phyloP scores from a whole-genome alignment of 2,888 invertebrate genomes.

The Rotaria socialis region DNA sequence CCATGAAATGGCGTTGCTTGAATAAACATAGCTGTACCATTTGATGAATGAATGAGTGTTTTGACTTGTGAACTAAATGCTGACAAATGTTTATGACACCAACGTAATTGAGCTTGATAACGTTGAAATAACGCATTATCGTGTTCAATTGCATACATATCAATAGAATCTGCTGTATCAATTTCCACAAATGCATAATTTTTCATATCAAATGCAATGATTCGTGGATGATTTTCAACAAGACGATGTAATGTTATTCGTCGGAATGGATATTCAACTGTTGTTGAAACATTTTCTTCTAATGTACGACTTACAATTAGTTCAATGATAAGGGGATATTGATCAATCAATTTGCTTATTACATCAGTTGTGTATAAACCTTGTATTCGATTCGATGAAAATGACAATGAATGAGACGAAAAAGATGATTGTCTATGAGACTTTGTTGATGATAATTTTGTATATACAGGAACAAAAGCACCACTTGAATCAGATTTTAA shows the following conservation, averaged over 20 bases:
- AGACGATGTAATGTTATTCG: neutral
- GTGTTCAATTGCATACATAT: neutral
- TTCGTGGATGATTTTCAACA: neutral
- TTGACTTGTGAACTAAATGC: neutral
- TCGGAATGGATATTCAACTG: neutral
- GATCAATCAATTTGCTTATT: neutral
- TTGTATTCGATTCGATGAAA: neutral
- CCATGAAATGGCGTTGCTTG: neutral
- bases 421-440: neutral
- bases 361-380: neutral
- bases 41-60: neutral
- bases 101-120: conserved; percentile 34
- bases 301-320: neutral
- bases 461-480: neutral
- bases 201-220: conserved; percentile 20
- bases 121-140: neutral
- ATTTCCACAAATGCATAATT: neutral
- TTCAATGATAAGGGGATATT: conserved; percentile 17
- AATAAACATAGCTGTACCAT: neutral
- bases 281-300: neutral
- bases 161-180: neutral
- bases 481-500: neutral
- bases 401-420: neutral
- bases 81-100: neutral
- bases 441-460: neutral